Evolutionary conservation across 1,140 invertebrate species (phyloP).

Genomic region (Ceratitis capitata): DNA sequence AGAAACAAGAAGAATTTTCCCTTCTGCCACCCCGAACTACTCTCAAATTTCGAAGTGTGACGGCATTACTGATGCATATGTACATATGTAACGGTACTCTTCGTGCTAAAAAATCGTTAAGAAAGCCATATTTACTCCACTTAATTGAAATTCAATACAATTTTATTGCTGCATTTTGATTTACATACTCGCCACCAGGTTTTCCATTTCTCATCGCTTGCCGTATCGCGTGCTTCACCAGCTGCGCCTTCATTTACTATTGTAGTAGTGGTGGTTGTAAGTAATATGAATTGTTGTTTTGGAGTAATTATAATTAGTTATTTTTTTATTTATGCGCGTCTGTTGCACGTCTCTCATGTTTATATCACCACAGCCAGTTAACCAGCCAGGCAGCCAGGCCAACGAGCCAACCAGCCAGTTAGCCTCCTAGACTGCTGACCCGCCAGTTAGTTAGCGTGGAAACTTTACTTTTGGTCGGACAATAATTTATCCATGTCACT

Average conservation of each 20-base stretch:
- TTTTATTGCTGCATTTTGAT: conserved; percentile 6
- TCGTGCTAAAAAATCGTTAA: neutral
- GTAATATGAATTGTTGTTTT: conserved; percentile 34
- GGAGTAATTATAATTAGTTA: conserved; percentile 36
- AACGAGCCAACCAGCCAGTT: neutral
- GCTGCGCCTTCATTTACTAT: neutral
- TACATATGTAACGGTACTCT: neutral
- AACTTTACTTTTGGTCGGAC: conserved; percentile 3
- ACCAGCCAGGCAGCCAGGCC: neutral
- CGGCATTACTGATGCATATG: too few species aligned
- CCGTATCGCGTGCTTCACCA: neutral
- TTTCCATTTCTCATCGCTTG: neutral
- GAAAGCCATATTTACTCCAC: neutral
- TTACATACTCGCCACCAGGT: neutral
- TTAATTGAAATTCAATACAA: conserved; percentile 4
- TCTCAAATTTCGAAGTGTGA: too few species aligned
- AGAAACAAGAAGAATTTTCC: too few species aligned
- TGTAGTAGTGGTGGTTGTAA: too few species aligned
- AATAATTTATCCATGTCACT: conserved; percentile 37
- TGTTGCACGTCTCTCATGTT: conserved; percentile 19
- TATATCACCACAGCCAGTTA: neutral
- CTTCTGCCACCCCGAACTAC: neutral
- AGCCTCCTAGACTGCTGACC: neutral
- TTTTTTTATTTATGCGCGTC: conserved; percentile 38
- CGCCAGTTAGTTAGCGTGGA: neutral